Base-by-base conservation (phyloP, 2,888 invertebrate genomes). In the Podabrus alpinus region DNA sequence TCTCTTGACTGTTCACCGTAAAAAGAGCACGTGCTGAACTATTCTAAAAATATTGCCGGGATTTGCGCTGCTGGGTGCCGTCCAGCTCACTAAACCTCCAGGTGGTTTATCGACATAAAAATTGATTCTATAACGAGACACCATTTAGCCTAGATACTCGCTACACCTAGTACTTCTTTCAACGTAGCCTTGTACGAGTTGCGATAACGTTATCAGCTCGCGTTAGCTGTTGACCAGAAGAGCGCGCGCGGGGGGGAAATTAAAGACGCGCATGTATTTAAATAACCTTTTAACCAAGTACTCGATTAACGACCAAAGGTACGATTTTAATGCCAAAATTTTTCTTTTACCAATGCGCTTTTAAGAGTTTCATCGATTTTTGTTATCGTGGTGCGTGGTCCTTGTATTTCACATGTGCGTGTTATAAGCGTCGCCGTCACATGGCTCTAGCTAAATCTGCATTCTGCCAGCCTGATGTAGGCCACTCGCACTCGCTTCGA, bases 141-240 rank as follows among this genome's bases (percentile, higher is more conserved):
- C 62, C 21, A 29, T 29, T 19, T 29, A 25, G 15, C 21, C 59
- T 59, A 66, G 45, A 24, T 59, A 71, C 21, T 71, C 17, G 66
- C 59, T 69, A 69, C 68, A 67, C 68, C 68, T 66, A 24, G 25
- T 66, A 72, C 66, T 76, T 76, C 75, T 76, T 76, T 70, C 68
- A 61, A 68, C 70, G 68, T 73, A 73, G 73, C 76, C 73, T 71
- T 73, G 76, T 73, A 60, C 62, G 59, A 73, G 25, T 25, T 67
- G 69, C 73, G 76, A 76, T 76, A 76, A 73, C 76, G 76, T 76
- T 76, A 76, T 76, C 76, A 76, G 67, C 70, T 66, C 68, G 45
- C 67, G 71, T 59, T 69, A 68, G 73, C 19, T 73, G 72, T 71
- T 73, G 72, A 62, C 76, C 66, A 70, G 72, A 68, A 70, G 72